These are phyloP conservation scores for Ophraella communa DNA, from an alignment of 2,888 invertebrate species.

Conservation along the genomic window DNA sequence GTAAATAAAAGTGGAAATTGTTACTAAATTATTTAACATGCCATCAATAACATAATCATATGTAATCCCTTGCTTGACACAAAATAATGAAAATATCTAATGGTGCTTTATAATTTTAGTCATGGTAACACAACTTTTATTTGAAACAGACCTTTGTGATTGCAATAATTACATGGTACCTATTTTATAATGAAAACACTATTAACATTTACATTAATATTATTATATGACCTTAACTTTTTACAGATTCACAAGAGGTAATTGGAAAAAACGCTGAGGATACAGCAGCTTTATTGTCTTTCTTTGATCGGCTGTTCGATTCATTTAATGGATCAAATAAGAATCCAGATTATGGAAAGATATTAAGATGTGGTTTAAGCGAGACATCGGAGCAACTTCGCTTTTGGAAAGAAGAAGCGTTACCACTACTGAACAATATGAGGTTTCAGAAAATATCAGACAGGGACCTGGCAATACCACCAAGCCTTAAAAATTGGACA, in stretches of 20 bases:
- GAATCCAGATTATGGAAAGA: slow-evolving; percentile 1
- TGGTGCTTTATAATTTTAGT: no score
- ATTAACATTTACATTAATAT: no score
- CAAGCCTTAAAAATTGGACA: slow-evolving; percentile 18
- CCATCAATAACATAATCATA: no score
- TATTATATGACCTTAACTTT: not conserved
- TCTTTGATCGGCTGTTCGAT: slow-evolving; percentile 5
- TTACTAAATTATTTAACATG: no score
- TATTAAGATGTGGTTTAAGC: slow-evolving; percentile 6
- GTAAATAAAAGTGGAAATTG: no score
- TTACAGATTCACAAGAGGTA: slow-evolving; percentile 2
- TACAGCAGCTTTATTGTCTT: slow-evolving; percentile 1
- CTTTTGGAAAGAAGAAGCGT: slow-evolving; percentile 23
- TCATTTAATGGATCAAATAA: slow-evolving; percentile 10
- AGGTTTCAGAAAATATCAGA: not conserved
- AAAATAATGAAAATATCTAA: no score
- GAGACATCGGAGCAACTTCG: slow-evolving; percentile 12
- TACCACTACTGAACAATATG: slow-evolving; percentile 6
- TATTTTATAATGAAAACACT: no score
- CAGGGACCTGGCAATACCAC: slow-evolving; percentile 8
- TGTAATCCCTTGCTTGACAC: no score
- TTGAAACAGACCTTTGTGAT: no score
- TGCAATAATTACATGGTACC: no score
- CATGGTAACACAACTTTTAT: no score
- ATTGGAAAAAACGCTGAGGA: slow-evolving; percentile 1